phyloP scores from a whole-genome alignment of 2,797 vertebrate species.

The Monodelphis domestica region DNA sequence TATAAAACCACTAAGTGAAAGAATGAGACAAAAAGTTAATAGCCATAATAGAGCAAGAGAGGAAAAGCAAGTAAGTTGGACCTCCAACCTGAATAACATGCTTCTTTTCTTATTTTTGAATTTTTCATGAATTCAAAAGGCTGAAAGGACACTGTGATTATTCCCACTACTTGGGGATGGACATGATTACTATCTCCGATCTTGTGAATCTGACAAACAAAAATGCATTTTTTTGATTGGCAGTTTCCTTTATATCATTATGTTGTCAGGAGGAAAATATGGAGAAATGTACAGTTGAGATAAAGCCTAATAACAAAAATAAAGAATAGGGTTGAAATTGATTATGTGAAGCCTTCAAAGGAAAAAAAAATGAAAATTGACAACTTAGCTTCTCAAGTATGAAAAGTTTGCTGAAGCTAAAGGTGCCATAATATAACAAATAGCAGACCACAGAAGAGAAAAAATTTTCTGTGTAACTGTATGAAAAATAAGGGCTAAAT shows the following conservation, averaged over 20 bases:
- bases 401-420: conserved; percentile 41
- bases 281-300: conserved; percentile 72
- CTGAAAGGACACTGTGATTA: conserved; percentile 50
- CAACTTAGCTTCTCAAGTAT: conserved; percentile 54
- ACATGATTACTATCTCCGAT: conserved; percentile 62
- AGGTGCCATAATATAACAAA: conserved; percentile 16
- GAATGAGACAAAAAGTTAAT: conserved; percentile 77
- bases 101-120: conserved; percentile 82
- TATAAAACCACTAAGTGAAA: conserved; percentile 81
- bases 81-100: conserved; percentile 71
- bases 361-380: conserved; percentile 12
- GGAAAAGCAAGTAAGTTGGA: conserved; percentile 73
- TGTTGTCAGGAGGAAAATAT: conserved; percentile 75
- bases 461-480: conserved; percentile 39
- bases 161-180: conserved; percentile 58
- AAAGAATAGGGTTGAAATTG: conserved; percentile 60
- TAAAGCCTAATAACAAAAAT: conserved; percentile 76
- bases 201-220: conserved; percentile 64
- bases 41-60: conserved; percentile 78
- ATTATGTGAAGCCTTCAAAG: conserved; percentile 49
- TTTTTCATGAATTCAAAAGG: conserved; percentile 75
- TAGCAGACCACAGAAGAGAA: conserved; percentile 65
- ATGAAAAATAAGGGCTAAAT: conserved; percentile 45
- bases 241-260: conserved; percentile 37
- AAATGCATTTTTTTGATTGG: conserved; percentile 67